These are phyloP conservation scores for Hipposideros larvatus DNA, from an alignment of 2,797 vertebrate species.

Conservation along the genomic window DNA sequence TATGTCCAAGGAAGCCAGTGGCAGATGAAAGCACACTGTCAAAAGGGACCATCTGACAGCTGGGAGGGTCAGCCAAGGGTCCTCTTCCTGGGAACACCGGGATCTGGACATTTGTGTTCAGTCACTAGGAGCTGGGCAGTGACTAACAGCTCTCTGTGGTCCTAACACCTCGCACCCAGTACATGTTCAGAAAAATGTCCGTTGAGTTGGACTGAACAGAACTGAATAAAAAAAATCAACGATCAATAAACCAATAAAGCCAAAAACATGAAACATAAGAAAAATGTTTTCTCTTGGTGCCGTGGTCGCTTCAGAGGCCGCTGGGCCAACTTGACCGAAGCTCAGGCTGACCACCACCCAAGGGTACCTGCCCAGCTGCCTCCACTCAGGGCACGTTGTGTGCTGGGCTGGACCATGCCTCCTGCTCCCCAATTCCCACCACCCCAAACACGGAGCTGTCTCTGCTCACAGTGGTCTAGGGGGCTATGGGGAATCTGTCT, in stretches of 20 bases:
- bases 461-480: neutral
- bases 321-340: neutral
- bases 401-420: neutral
- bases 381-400: neutral
- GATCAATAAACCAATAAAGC: neutral
- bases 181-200: neutral
- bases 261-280: neutral
- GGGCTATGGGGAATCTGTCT: neutral
- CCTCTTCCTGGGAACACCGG: neutral
- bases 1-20: neutral
- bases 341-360: neutral
- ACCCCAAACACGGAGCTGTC: neutral
- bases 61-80: neutral
- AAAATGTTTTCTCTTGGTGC: neutral
- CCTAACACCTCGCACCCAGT: neutral
- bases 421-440: neutral
- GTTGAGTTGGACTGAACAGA: neutral
- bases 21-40: neutral
- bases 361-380: neutral
- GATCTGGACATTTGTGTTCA: neutral
- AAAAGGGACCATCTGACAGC: neutral
- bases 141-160: neutral
- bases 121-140: neutral
- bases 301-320: neutral
- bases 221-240: neutral